Base-by-base conservation (phyloP, 2,113 vertebrate genomes). In the Mystacornis crossleyi region DNA sequence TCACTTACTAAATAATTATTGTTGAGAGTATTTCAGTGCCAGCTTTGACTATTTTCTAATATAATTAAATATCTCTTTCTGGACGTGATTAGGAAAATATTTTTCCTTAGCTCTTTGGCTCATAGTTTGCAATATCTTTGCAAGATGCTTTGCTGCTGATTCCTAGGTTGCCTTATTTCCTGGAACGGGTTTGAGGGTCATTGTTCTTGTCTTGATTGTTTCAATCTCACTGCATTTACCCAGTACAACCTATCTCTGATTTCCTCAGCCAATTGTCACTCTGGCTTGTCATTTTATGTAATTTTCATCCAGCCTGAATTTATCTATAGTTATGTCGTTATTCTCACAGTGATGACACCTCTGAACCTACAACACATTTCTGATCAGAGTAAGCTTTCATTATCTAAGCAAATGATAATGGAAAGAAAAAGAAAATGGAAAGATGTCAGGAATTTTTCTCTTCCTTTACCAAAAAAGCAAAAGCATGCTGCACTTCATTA, bases 21-120 rank as follows among this genome's bases (percentile, higher is more conserved):
- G 87, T 82, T 89, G 72, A 95, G 80, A 89, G 55, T 89, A 81
- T 62, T 93, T 73, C 50, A 94, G 50, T 85, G 85, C 53, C 71
- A 95, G 11, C 64, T 74, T 77, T 64, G 54, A 20, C 50, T 84
- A 50, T 79, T 95, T 83, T 71, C 61, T 92, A 34, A 67, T 43
- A 36, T 74, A 93, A 89, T 51, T 88, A 90, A 66, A 70, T 61
- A 87, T 92, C 29, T 58, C 10, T 47, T 95, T 95, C 73, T 95
- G 61, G 17, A 77, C 93, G 18, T 42, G 40, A 79, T 86, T 72
- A 77, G 64, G 81, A 90, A 75, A 64, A 47, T 51, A 42, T 72
- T 88, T 95, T 81, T 89, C 58, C 55, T 25, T 90, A 78, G 26
- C 36, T 55, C 25, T 93, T 85, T 88, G 43, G 80, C 55, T 60